Evolutionary conservation across 2,113 vertebrate species (phyloP).

Genomic region (Scortum barcoo): DNA sequence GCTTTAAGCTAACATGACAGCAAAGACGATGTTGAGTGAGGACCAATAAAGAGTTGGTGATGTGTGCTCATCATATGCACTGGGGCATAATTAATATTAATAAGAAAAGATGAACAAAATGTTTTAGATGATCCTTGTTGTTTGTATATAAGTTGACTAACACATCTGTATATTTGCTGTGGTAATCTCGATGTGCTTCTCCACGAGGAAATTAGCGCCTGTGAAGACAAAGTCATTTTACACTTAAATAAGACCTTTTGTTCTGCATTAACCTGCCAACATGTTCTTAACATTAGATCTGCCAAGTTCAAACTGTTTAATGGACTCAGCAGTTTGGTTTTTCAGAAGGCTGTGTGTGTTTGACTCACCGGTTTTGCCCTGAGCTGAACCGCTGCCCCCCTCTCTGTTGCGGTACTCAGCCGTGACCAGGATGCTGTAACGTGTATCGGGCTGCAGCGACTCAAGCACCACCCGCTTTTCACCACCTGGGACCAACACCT

Average conservation of each 20-base stretch:
- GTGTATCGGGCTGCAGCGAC: conserved; percentile 87
- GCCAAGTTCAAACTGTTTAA: background rate
- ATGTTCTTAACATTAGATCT: too few relatives aligned
- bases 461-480: conserved; percentile 83
- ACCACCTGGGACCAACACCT: conserved; percentile 88
- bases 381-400: conserved; percentile 82
- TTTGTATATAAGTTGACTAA: too few relatives aligned
- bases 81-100: background rate
- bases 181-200: too few relatives aligned
- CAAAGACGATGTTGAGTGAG: background rate
- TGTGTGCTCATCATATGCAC: background rate
- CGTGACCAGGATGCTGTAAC: conserved; percentile 88
- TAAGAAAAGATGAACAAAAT: too few relatives aligned
- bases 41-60: background rate
- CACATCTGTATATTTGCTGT: background rate
- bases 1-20: background rate
- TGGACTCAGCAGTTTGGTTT: background rate
- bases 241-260: too few relatives aligned
- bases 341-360: background rate
- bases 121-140: too few relatives aligned
- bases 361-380: conserved; percentile 87
- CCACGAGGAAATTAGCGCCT: too few relatives aligned
- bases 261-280: too few relatives aligned
- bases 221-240: too few relatives aligned
- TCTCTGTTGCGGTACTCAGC: conserved; percentile 89